These are phyloP conservation scores for Poecilia picta DNA, from an alignment of 2,797 vertebrate genomes.

Conservation along the genomic window DNA sequence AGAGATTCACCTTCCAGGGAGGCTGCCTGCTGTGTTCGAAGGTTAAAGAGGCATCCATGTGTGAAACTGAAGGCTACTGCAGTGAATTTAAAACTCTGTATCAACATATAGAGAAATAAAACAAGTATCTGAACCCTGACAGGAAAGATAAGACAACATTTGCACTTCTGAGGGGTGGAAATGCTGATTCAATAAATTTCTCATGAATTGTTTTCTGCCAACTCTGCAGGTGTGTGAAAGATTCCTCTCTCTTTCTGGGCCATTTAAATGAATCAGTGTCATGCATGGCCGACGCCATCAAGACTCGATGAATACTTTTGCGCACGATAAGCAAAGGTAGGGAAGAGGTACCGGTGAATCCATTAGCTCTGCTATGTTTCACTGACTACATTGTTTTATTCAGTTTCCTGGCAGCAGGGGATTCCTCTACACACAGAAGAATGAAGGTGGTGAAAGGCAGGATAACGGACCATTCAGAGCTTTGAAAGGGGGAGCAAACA, in stretches of 20 bases:
- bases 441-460: slow-evolving; percentile 45
- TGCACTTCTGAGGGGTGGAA: slow-evolving; percentile 52
- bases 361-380: slow-evolving; percentile 77
- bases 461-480: slow-evolving; percentile 41
- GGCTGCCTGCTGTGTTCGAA: slow-evolving; percentile 10
- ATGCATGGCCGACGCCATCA: slow-evolving; percentile 69
- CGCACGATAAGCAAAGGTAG: slow-evolving; percentile 73
- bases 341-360: slow-evolving; percentile 68
- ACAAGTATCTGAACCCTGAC: slow-evolving; percentile 22
- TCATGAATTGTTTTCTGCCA: slow-evolving; percentile 64
- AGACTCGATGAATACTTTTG: slow-evolving; percentile 75
- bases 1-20: slow-evolving; percentile 8
- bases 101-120: slow-evolving; percentile 33
- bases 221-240: slow-evolving; percentile 70
- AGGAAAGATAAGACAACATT: slow-evolving; percentile 57
- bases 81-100: slow-evolving; percentile 39
- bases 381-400: slow-evolving; percentile 78
- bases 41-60: slow-evolving; percentile 3
- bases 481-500: slow-evolving; percentile 24
- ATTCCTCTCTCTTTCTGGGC: slow-evolving; percentile 38
- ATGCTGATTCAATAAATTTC: slow-evolving; percentile 63
- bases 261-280: slow-evolving; percentile 76
- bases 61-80: slow-evolving; percentile 17
- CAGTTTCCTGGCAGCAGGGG: slow-evolving; percentile 58
- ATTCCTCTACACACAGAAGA: slow-evolving; percentile 51